Evolutionary conservation across 2,888 invertebrate genomes (phyloP).

Genomic region (Protodeltote pygarga): DNA sequence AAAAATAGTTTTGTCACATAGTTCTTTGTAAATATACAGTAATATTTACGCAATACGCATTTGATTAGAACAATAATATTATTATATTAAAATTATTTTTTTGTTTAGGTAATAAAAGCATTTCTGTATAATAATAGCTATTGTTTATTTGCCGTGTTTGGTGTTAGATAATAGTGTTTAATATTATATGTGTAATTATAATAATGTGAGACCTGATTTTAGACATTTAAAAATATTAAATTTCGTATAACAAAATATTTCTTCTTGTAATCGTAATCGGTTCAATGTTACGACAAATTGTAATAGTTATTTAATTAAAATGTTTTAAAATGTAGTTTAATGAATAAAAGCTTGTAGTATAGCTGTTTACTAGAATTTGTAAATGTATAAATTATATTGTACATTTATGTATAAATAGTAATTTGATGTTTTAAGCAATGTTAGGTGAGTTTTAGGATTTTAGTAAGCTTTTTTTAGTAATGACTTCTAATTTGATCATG

Average conservation of each 20-base stretch:
- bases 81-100: slow-evolving; percentile 20
- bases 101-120: slow-evolving; percentile 53
- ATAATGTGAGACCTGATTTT: slow-evolving; percentile 71
- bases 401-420: slow-evolving; percentile 62
- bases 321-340: slow-evolving; percentile 36
- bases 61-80: slow-evolving; percentile 48
- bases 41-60: slow-evolving; percentile 16
- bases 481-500: slow-evolving; percentile 58
- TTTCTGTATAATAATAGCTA: slow-evolving; percentile 73
- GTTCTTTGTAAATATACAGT: slow-evolving; percentile 50
- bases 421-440: slow-evolving; percentile 71
- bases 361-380: slow-evolving; percentile 56
- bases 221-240: slow-evolving; percentile 54
- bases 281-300: slow-evolving; percentile 48
- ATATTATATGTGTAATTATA: slow-evolving; percentile 45
- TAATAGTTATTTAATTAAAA: slow-evolving; percentile 39
- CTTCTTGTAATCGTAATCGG: slow-evolving; percentile 46
- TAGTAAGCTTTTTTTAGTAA: slow-evolving; percentile 64
- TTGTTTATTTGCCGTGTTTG: slow-evolving; percentile 79
- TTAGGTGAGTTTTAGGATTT: slow-evolving; percentile 63
- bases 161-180: slow-evolving; percentile 69
- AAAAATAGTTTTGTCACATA: slow-evolving; percentile 45
- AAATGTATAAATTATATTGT: slow-evolving; percentile 50
- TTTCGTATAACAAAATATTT: slow-evolving; percentile 40
- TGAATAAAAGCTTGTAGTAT: slow-evolving; percentile 57